Base-by-base conservation (phyloP, 2,888 invertebrate genomes). In the Agrochola macilenta region DNA sequence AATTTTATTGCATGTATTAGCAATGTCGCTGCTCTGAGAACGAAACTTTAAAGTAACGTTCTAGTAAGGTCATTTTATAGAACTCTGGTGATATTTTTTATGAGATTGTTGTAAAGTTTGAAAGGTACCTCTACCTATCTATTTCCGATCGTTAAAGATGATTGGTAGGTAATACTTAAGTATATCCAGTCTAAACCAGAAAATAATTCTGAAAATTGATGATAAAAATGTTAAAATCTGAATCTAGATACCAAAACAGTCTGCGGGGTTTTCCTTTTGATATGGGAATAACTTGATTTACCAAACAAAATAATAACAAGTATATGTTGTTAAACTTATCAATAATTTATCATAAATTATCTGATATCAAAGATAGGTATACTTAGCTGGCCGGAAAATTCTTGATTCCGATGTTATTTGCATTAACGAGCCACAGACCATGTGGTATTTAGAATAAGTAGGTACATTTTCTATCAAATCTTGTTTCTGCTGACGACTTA, bases 321-420 rank as follows among this genome's bases (percentile, higher is more conserved):
- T 64, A 70, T 12, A 3, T 52, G 5, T 52, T 81, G 23, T 39
- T 78, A 65, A 23, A 20, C 35, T 64, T 70, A 77, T 82, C 61
- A 23, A 30, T 35, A 74, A 69, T 39, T 30, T n/a, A 52, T 84
- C 81, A 30, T 35, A 74, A 69, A 26, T 30, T 11, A 52, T 84
- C 81, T 63, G 76, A 72, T 85, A 85, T 54, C 52, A 35, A 66
- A 81, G 70, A 73, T 79, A 76, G 46, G 12, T 57, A 76, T 75
- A 72, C n/a, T 66, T 58, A 23, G 39, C 26, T 65, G 52, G 30
- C 64, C 61, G 49, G 26, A 43, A 65, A 39, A 57, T 79, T 81
- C 43, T 66, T 76, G 68, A 69, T 79, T 82, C 35, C 12, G 54
- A 78, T 69, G 63, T 72, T 70, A 77, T 82, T 80, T 79, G 54